A percentile compares a stretch with the other conserved stretches of the same genome.
These are phyloP conservation scores for Chaetodon auriga DNA, from an alignment of 2,113 vertebrate genomes.

Conservation along the genomic window DNA sequence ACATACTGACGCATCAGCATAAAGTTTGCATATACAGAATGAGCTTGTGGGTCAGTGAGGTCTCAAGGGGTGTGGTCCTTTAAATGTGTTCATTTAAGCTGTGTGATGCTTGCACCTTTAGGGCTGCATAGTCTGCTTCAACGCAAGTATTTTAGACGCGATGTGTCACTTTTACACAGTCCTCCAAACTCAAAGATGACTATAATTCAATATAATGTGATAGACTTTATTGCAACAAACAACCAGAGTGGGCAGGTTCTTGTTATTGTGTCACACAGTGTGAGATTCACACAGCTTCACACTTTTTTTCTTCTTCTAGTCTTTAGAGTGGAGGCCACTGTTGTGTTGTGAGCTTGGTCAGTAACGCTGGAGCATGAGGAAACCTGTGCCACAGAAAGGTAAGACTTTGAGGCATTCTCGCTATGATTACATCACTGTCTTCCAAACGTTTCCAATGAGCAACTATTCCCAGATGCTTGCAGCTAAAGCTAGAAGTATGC, in stretches of 20 bases:
- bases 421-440: neutral
- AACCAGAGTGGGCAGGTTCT: neutral
- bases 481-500: neutral
- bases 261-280: neutral
- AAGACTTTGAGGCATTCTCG: constrained; percentile 36
- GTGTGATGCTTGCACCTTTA: neutral
- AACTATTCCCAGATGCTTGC: neutral
- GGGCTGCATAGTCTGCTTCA: too few species aligned
- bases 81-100: neutral
- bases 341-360: constrained; percentile 69
- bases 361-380: constrained; percentile 90
- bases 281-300: neutral
- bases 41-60: neutral
- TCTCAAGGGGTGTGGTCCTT: neutral
- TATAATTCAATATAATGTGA: neutral
- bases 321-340: constrained; percentile 58
- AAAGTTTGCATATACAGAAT: neutral
- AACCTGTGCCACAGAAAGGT: constrained; percentile 93
- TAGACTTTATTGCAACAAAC: neutral
- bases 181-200: neutral
- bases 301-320: neutral
- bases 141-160: neutral
- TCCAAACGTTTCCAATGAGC: neutral
- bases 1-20: neutral
- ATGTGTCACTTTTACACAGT: neutral